Percentiles rank a stretch among this genome's conserved stretches.
Conservation (phyloP, 1,140 invertebrate genomes). For the Tetragonula clypearis region DNA sequence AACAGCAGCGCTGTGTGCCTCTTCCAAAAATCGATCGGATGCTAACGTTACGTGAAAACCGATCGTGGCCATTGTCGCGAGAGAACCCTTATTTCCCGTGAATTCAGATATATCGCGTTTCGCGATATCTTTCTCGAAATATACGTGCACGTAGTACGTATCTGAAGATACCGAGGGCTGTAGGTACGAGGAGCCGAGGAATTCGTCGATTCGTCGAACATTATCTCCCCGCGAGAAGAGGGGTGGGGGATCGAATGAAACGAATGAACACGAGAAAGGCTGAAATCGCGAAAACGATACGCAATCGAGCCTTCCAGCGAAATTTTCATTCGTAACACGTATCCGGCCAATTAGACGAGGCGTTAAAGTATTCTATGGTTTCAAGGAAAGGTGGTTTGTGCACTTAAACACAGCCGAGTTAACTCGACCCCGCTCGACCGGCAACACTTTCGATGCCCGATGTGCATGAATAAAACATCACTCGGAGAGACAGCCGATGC, state of each 20-base stretch:
- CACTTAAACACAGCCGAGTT: constrained; percentile 72
- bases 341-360: constrained; percentile 73
- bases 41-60: constrained; percentile 6
- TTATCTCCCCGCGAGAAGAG: not conserved
- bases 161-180: too few species aligned
- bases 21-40: constrained; percentile 21
- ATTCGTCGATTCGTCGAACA: not conserved
- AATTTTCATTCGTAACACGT: constrained; percentile 67
- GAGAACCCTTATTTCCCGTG: not conserved
- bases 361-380: constrained; percentile 77
- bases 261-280: not conserved
- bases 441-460: constrained; percentile 68
- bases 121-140: not conserved
- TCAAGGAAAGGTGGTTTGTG: constrained; percentile 70
- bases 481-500: constrained; percentile 39
- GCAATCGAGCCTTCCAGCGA: constrained; percentile 13
- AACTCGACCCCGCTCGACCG: constrained; percentile 46
- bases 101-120: not conserved
- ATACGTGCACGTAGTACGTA: not conserved
- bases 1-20: not conserved
- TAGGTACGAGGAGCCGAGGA: not conserved
- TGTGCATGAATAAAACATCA: constrained; percentile 78
- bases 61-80: constrained; percentile 11
- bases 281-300: constrained; percentile 37
- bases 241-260: too few species aligned